Percentiles rank a stretch among this genome's conserved stretches.
Evolutionary conservation across 2,113 vertebrate genomes (phyloP).

Genomic region (Dasypus novemcinctus): DNA sequence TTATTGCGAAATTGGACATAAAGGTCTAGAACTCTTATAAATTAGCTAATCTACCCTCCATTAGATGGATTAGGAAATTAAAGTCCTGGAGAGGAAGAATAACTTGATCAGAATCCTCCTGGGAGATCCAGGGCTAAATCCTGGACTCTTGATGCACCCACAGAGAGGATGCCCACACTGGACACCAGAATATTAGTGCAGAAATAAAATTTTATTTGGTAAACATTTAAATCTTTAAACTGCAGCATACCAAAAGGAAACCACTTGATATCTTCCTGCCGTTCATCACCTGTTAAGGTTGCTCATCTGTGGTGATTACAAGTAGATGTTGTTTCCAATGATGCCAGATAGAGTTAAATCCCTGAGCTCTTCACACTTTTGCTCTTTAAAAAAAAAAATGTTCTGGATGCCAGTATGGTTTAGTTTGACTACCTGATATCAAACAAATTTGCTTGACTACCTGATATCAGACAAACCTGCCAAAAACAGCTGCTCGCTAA

Average conservation of each 20-base stretch:
- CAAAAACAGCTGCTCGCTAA: neutral
- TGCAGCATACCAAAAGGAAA: neutral
- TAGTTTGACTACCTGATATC: neutral
- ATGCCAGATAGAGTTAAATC: neutral
- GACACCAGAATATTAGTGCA: neutral
- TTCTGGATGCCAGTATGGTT: neutral
- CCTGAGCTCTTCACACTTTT: neutral
- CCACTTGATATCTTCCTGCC: neutral
- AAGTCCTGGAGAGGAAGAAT: neutral
- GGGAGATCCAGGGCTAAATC: neutral
- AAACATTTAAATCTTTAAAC: neutral
- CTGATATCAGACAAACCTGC: neutral
- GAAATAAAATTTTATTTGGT: neutral
- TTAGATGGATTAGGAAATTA: neutral
- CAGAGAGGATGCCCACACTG: neutral
- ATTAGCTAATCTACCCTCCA: neutral
- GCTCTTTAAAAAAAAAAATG: conserved; percentile 19
- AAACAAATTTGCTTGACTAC: neutral
- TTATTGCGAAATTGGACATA: neutral
- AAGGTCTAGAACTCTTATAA: neutral
- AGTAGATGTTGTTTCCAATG: neutral
- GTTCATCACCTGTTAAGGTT: neutral
- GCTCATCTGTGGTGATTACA: neutral
- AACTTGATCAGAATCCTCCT: neutral
- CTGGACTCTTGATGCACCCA: neutral